A percentile compares a stretch with the other conserved stretches of the same genome.
These are phyloP conservation scores for Callorhinus ursinus DNA, from an alignment of 2,113 vertebrate genomes.

Conservation along the genomic window DNA sequence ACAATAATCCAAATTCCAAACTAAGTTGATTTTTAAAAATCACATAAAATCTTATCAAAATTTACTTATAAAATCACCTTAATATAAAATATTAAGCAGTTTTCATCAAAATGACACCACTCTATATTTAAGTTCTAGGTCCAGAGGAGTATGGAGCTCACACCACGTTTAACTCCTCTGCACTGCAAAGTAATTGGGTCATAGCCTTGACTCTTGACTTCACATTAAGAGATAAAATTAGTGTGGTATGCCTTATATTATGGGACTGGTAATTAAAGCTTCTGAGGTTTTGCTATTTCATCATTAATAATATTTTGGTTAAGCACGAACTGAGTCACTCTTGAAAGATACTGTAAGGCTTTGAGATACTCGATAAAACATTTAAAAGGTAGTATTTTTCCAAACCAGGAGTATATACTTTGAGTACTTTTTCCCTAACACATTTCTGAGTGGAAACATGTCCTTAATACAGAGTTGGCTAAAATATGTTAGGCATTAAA, in stretches of 20 bases:
- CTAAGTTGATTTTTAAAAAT: slow-evolving; percentile 63
- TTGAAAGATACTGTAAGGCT: slow-evolving; percentile 27
- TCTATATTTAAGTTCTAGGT: not conserved
- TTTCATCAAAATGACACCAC: slow-evolving; percentile 41
- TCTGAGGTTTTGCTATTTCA: slow-evolving; percentile 6
- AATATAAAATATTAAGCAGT: slow-evolving; percentile 1
- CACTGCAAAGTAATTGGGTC: not conserved
- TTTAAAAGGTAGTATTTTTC: not conserved
- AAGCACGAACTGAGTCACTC: slow-evolving; percentile 8
- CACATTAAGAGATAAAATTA: not conserved
- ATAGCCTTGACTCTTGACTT: not conserved
- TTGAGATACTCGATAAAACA: not conserved
- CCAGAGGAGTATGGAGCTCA: not conserved
- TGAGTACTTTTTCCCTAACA: not conserved
- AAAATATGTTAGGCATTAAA: not conserved
- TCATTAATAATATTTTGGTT: slow-evolving; percentile 47
- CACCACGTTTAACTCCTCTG: not conserved
- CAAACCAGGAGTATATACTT: not conserved
- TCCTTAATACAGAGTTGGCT: not conserved
- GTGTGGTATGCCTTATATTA: not conserved
- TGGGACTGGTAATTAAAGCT: not conserved
- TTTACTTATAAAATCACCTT: not conserved
- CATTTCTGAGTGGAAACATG: not conserved
- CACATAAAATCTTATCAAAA: not conserved
- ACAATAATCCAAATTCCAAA: slow-evolving; percentile 76